Evolutionary conservation across 2,797 vertebrate genomes (phyloP).

Genomic region (Gymnoscopelus braueri): DNA sequence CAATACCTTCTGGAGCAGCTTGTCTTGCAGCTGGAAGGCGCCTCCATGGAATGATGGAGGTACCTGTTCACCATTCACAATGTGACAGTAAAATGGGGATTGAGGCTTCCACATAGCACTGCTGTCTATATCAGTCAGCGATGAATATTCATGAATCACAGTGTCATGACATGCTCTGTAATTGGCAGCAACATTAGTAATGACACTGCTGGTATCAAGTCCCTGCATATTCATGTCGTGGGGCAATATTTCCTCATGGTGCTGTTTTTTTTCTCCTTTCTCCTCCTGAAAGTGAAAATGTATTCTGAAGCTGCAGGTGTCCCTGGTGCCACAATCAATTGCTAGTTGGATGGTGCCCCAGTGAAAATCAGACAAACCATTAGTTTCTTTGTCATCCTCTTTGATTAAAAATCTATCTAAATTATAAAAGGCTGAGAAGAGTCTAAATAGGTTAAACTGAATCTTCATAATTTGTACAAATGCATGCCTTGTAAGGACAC

Average conservation of each 20-base stretch:
- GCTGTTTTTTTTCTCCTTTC: slow-evolving; percentile 54
- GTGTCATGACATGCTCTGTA: slow-evolving; percentile 89
- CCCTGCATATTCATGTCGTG: slow-evolving; percentile 86
- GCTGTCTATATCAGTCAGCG: slow-evolving; percentile 83
- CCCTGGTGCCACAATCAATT: slow-evolving; percentile 83
- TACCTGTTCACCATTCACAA: slow-evolving; percentile 85
- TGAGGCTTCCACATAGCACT: slow-evolving; percentile 76
- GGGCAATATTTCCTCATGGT: slow-evolving; percentile 80
- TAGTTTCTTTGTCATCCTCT: slow-evolving; percentile 77
- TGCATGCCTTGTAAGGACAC: slow-evolving; percentile 40
- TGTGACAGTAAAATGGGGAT: slow-evolving; percentile 86
- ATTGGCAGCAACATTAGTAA: slow-evolving; percentile 91
- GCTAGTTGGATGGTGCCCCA: slow-evolving; percentile 76
- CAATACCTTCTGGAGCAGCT: slow-evolving; percentile 86
- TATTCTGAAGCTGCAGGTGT: slow-evolving; percentile 86
- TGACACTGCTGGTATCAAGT: slow-evolving; percentile 85
- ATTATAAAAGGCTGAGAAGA: slow-evolving; percentile 68
- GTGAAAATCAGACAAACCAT: slow-evolving; percentile 81
- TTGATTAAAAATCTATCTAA: slow-evolving; percentile 76
- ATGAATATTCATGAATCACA: slow-evolving; percentile 88
- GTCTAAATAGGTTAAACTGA: slow-evolving; percentile 55
- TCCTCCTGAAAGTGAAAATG: slow-evolving; percentile 77
- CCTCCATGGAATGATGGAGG: slow-evolving; percentile 83
- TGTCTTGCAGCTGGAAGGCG: slow-evolving; percentile 83
- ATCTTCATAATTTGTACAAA: slow-evolving; percentile 65